These are phyloP conservation scores for Drosophila vallismaia DNA, from an alignment of 2,888 invertebrate species.

Conservation along the genomic window DNA sequence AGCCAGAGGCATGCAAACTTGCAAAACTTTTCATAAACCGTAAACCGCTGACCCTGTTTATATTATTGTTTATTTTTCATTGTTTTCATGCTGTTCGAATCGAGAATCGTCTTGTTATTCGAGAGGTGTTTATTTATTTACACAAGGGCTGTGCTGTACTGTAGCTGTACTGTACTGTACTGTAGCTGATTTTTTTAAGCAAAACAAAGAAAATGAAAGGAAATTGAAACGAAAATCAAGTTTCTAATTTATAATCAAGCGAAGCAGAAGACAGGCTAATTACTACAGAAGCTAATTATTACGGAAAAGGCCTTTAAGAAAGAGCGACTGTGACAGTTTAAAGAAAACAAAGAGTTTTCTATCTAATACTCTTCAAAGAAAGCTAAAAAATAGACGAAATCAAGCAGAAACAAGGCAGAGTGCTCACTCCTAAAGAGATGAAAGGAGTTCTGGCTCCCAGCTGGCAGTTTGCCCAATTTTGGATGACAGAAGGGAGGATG, in stretches of 20 bases:
- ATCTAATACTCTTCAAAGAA: too few species aligned
- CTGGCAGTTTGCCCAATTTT: constrained; percentile 66
- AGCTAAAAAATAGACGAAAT: constrained; percentile 2
- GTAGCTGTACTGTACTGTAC: too few species aligned
- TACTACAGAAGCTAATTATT: background rate
- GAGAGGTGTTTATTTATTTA: constrained; percentile 39
- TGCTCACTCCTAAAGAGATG: too few species aligned
- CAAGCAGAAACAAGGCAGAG: background rate
- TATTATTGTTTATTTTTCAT: constrained; percentile 34
- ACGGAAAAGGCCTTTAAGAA: background rate
- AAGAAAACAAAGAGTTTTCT: too few species aligned
- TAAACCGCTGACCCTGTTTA: constrained; percentile 23
- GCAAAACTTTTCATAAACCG: constrained; percentile 36
- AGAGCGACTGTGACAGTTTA: background rate
- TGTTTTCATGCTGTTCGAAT: constrained; percentile 21
- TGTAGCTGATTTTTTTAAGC: constrained; percentile 4
- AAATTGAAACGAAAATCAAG: constrained; percentile 9
- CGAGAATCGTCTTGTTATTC: constrained; percentile 23
- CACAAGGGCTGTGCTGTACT: constrained; percentile 17
- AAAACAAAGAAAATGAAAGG: constrained; percentile 8
- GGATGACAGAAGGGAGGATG: constrained; percentile 62
- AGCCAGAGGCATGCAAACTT: constrained; percentile 22
- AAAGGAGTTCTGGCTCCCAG: background rate
- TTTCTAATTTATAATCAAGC: background rate
- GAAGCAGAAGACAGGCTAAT: background rate